Evolutionary conservation across 2,797 vertebrate genomes (phyloP).

Genomic region (Takifugu ocellatus): DNA sequence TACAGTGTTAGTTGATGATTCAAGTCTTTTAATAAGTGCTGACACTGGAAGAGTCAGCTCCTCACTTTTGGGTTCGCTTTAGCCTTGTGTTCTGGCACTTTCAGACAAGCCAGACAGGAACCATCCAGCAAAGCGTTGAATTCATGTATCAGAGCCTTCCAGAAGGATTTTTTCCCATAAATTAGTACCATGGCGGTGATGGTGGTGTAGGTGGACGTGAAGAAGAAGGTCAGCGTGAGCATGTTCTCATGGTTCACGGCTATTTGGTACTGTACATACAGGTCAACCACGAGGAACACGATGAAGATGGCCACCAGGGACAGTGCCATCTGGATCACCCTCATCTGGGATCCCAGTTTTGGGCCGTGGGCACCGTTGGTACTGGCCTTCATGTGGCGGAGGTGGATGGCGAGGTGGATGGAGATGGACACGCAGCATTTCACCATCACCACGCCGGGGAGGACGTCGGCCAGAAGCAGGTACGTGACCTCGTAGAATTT

Average conservation of each 20-base stretch:
- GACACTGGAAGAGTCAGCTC: constrained; percentile 22
- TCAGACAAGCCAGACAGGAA: constrained; percentile 63
- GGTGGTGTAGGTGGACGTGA: constrained; percentile 68
- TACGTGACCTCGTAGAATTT: constrained; percentile 56
- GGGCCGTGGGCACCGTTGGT: constrained; percentile 67
- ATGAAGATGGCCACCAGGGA: constrained; percentile 62
- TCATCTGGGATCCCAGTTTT: constrained; percentile 71
- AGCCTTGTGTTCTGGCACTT: constrained; percentile 57
- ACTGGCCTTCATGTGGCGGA: constrained; percentile 75
- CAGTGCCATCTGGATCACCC: constrained; percentile 75
- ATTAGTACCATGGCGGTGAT: constrained; percentile 65
- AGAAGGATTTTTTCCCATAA: constrained; percentile 73
- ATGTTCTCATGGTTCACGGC: constrained; percentile 46
- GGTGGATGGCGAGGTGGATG: constrained; percentile 68
- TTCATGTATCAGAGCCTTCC: constrained; percentile 64
- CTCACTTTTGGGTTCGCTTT: constrained; percentile 22
- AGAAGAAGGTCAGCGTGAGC: constrained; percentile 54
- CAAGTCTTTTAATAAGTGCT: too few relatives aligned
- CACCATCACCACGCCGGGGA: constrained; percentile 72
- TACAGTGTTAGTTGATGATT: too few relatives aligned
- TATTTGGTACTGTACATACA: constrained; percentile 68
- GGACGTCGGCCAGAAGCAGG: constrained; percentile 63
- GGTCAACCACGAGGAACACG: constrained; percentile 65
- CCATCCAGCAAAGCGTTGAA: constrained; percentile 60
- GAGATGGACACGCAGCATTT: constrained; percentile 79